Conservation (phyloP, 2,888 invertebrate genomes). For the Metallyticus violacea region DNA sequence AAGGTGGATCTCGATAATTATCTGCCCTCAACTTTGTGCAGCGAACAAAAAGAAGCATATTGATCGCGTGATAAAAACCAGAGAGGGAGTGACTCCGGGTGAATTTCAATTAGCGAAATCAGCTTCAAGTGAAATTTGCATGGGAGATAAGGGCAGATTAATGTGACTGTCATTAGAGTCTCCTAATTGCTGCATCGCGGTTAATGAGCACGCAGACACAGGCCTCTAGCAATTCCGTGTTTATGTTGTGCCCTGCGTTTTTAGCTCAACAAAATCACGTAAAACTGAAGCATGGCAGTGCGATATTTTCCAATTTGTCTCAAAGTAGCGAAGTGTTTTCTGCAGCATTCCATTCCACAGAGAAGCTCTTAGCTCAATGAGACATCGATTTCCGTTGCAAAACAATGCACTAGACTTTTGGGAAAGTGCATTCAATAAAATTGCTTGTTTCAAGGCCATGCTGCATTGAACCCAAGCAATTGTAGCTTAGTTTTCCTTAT, state of each 20-base stretch:
- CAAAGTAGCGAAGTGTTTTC: neutral
- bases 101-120: neutral
- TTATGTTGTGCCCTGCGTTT: no score
- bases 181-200: neutral
- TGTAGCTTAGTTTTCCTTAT: no score
- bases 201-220: neutral
- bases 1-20: neutral
- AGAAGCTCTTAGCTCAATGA: neutral
- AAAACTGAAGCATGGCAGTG: no score
- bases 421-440: no score
- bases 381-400: neutral
- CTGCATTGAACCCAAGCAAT: no score
- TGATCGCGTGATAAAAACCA: neutral
- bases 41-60: neutral
- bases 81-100: neutral
- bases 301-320: no score
- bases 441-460: no score
- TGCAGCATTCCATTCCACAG: neutral
- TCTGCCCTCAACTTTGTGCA: neutral
- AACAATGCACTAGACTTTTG: no score
- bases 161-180: neutral
- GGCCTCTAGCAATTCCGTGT: no score
- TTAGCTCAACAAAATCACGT: no score
- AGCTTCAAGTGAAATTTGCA: neutral
- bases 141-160: neutral